Evolutionary conservation across 37 sponge, comb jelly and placozoan genomes (phyloP).

Genomic region (Chondrosia reniformis): DNA sequence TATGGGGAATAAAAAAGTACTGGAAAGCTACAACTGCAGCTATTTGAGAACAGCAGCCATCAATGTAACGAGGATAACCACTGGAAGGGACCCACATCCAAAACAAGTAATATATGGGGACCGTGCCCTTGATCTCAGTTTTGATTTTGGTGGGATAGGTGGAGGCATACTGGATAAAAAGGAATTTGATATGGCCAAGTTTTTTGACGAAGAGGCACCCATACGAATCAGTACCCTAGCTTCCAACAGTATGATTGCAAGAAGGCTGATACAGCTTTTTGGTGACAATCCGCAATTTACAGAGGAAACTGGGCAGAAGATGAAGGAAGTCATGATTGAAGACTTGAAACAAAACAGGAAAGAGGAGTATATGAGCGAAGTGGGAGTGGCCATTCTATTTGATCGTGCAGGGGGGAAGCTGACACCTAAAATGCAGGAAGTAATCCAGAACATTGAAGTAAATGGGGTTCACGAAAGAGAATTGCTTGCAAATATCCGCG

Average conservation of each 20-base stretch:
- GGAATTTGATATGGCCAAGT: constrained; percentile 28
- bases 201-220: constrained; percentile 29
- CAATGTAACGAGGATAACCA: constrained; percentile 55
- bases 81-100: constrained; percentile 54
- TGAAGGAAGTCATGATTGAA: constrained; percentile 31
- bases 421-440: background rate
- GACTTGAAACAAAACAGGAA: constrained; percentile 31
- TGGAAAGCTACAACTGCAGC: constrained; percentile 62
- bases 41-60: constrained; percentile 63
- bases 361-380: constrained; percentile 47
- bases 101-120: constrained; percentile 73
- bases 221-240: constrained; percentile 44
- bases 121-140: constrained; percentile 59
- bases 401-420: constrained; percentile 37
- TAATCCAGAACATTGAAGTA: constrained; percentile 4
- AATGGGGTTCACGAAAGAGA: background rate
- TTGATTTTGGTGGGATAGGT: constrained; percentile 44
- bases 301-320: background rate
- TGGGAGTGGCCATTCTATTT: constrained; percentile 42
- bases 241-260: constrained; percentile 24
- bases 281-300: constrained; percentile 45
- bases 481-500: background rate
- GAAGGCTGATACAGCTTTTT: constrained; percentile 10
- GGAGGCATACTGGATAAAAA: background rate
- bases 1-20: constrained; percentile 67